Evolutionary conservation across 92 coral and sea anemone genomes (phyloP), one percentile per base, ranked within the genome.

Genomic region (Porites rus): DNA sequence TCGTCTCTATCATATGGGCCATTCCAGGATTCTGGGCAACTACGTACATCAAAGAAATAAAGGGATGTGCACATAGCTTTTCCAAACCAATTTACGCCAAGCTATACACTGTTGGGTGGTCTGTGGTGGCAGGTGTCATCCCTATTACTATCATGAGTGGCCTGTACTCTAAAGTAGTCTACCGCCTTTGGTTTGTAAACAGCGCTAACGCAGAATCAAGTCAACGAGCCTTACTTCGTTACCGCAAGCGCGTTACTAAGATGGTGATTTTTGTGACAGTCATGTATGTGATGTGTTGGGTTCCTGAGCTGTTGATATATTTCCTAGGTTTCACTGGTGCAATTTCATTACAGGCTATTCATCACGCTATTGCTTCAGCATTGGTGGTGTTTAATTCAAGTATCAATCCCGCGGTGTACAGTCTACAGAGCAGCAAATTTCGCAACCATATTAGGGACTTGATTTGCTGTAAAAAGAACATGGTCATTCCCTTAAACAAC

Each of bases 161-260:
- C 13, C 61, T 79, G 13, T 79, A 64, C 24, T 51, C 74, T 63
- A 79, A 20, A 66, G 62, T 79, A 62, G 83, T 79, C 19, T 65
- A 79, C 46, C 83, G 62, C 31, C 83, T 64, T 51, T 64, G 73
- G 83, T 79, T 64, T 13, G 79, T 21, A 50, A 75, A 75, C n/a
- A 38, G 53, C 46, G 63, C 10, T 0, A 18, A 53, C 12, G 22
- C 60, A 7, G 70, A 63, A 38, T 59, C 21, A 10, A 64, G 60
- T 51, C 73, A 64, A 50, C 43, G 62, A 7, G 72, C 83, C 7
- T 69, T 79, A 4, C 60, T 46, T 4, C 74, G 73, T n/a, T 51
- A 79, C 83, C 54, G 83, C 21, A 64, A 79, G 65, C 73, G 83
- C 74, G 83, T 79, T 9, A 79, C 83, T 61, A 79, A 79, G 83